Conservation (phyloP, 2,113 vertebrate species). For the Pionites leucogaster region DNA sequence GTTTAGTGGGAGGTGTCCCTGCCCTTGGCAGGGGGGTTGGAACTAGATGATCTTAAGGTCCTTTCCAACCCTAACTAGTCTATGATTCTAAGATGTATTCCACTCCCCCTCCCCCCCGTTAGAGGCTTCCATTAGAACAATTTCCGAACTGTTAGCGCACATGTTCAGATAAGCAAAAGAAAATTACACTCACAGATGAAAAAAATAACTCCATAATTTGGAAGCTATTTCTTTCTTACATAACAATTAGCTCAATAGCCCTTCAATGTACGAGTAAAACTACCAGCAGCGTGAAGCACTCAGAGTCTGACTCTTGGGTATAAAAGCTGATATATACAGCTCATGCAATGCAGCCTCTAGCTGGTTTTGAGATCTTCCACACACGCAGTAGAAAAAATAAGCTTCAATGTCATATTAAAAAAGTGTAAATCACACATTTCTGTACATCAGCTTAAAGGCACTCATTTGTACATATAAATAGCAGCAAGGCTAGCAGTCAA, state of each 20-base stretch:
- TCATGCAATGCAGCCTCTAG: background rate
- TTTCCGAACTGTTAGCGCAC: background rate
- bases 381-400: background rate
- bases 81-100: background rate
- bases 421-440: background rate
- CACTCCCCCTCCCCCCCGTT: rapidly evolving
- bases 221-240: background rate
- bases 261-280: background rate
- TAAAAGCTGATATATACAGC: background rate
- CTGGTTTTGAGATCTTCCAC: background rate
- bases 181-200: background rate
- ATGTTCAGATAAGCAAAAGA: background rate
- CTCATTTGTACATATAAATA: background rate
- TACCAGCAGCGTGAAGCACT: background rate
- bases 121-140: background rate
- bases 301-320: background rate
- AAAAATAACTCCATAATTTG: background rate
- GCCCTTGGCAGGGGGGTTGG: too few species aligned
- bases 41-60: too few species aligned
- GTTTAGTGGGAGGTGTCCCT: too few species aligned
- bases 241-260: background rate
- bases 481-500: background rate
- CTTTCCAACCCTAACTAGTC: too few species aligned
- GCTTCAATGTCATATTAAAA: background rate
- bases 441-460: background rate